phyloP scores from a whole-genome alignment of 2,888 invertebrate genomes.

The Selenia dentaria region DNA sequence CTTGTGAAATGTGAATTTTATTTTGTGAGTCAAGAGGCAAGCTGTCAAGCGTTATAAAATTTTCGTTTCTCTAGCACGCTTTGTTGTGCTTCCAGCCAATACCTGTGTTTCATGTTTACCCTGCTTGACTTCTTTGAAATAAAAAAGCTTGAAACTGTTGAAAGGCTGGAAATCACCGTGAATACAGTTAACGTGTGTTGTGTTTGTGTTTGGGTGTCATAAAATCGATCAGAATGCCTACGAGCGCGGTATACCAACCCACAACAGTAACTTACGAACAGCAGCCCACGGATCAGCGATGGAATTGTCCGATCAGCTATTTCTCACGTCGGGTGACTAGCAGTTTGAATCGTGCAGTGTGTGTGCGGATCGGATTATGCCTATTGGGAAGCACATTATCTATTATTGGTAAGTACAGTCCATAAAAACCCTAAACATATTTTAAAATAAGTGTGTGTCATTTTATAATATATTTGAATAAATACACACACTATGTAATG shows the following conservation, averaged over 20 bases:
- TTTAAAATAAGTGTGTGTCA: too few relatives aligned
- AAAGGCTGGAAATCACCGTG: too few relatives aligned
- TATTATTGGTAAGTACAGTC: slow-evolving; percentile 74
- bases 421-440: too few relatives aligned
- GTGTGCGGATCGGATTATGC: slow-evolving; percentile 70
- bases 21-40: too few relatives aligned
- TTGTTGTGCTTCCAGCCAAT: too few relatives aligned
- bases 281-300: slow-evolving; percentile 81
- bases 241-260: slow-evolving; percentile 91
- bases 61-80: too few relatives aligned
- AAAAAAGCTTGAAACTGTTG: too few relatives aligned
- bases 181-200: too few relatives aligned
- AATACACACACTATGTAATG: too few relatives aligned
- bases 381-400: slow-evolving; percentile 70
- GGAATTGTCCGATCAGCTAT: slow-evolving; percentile 84
- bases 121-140: slow-evolving; percentile 27
- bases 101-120: slow-evolving; percentile 38
- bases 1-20: too few relatives aligned
- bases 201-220: slow-evolving; percentile 34
- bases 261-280: slow-evolving; percentile 91
- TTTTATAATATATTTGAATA: too few relatives aligned
- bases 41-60: too few relatives aligned
- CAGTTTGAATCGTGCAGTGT: slow-evolving; percentile 72
- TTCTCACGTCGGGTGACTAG: slow-evolving; percentile 79
- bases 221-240: slow-evolving; percentile 83